Percentiles rank a stretch among this genome's conserved stretches.
phyloP scores from a whole-genome alignment of 2,113 vertebrate genomes.

The Prunella himalayana region DNA sequence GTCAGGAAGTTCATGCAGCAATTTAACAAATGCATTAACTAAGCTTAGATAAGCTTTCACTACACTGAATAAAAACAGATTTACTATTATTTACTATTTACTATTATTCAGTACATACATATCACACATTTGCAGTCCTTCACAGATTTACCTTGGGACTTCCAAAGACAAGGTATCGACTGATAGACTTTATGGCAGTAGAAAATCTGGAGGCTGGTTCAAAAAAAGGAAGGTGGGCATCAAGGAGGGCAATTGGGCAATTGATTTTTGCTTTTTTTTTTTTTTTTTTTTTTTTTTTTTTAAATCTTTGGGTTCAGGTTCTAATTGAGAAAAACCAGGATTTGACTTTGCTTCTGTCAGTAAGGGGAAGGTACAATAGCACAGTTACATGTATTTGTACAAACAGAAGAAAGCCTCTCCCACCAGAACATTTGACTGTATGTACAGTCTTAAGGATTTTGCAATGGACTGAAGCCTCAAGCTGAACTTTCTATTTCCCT shows the following conservation, averaged over 20 bases:
- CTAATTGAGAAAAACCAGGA: neutral
- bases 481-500: neutral
- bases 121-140: neutral
- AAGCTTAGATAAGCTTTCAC: neutral
- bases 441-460: neutral
- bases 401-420: neutral
- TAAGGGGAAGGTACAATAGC: neutral
- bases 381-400: neutral
- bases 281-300: neutral
- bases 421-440: neutral
- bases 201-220: neutral
- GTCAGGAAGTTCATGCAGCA: neutral
- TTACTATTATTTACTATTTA: too few species aligned
- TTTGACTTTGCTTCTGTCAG: neutral
- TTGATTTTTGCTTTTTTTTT: too few species aligned
- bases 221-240: neutral
- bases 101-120: neutral
- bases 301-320: neutral
- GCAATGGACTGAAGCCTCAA: neutral
- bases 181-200: neutral
- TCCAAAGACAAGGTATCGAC: neutral
- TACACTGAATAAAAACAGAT: neutral
- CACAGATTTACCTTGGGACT: neutral
- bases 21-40: neutral
- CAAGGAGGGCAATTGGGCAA: fast-evolving